Evolutionary conservation across 2,113 vertebrate genomes (phyloP).

Genomic region (Romanogobio albipinnatus): DNA sequence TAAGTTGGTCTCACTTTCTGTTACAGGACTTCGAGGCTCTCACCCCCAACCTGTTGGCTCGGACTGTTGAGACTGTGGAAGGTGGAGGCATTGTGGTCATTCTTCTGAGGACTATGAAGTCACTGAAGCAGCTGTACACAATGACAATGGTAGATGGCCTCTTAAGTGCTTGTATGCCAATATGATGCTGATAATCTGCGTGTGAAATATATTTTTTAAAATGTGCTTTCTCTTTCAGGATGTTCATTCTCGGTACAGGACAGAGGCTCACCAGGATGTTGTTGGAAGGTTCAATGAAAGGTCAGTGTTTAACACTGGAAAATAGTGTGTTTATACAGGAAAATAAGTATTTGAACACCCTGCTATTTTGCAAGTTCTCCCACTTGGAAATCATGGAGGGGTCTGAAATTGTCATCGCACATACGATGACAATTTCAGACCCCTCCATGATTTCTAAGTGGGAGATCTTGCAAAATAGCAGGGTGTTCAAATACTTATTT

Average conservation of each 20-base stretch:
- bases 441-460: too few species aligned
- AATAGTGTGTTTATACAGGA: too few species aligned
- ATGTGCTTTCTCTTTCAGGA: constrained; percentile 75
- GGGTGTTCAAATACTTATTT: too few species aligned
- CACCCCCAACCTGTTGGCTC: constrained; percentile 92
- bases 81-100: constrained; percentile 93
- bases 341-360: too few species aligned
- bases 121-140: constrained; percentile 94
- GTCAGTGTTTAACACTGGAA: too few species aligned
- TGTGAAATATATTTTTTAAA: background rate
- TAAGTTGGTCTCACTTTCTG: background rate
- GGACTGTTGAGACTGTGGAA: constrained; percentile 95
- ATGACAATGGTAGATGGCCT: constrained; percentile 89
- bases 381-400: too few species aligned
- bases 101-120: constrained; percentile 91
- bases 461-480: too few species aligned
- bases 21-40: constrained; percentile 95
- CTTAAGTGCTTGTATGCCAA: background rate
- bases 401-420: too few species aligned
- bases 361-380: too few species aligned
- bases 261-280: constrained; percentile 95
- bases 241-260: constrained; percentile 94
- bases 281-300: constrained; percentile 97
- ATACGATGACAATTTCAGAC: too few species aligned
- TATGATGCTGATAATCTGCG: background rate